Evolutionary conservation across 2,888 invertebrate genomes (phyloP).

Genomic region (Latrodectus hesperus): DNA sequence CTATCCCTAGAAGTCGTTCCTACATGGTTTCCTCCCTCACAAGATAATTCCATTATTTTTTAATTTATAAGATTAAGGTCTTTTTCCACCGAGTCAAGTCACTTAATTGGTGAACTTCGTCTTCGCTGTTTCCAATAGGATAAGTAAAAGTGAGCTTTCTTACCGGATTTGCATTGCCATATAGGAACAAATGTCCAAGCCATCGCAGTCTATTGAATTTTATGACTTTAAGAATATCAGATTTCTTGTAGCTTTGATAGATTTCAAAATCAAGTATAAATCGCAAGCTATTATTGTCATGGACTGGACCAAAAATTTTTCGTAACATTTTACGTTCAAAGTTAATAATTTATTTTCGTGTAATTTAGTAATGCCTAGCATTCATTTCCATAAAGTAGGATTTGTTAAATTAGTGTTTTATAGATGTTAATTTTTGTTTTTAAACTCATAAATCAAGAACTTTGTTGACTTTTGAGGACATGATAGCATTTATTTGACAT

Average conservation of each 20-base stretch:
- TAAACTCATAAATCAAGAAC: neutral
- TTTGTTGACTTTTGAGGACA: neutral
- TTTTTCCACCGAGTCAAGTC: too few species aligned
- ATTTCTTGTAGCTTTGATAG: neutral
- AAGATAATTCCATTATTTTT: too few species aligned
- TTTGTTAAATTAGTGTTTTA: neutral
- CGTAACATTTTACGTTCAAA: neutral
- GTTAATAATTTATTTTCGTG: neutral
- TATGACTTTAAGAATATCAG: neutral
- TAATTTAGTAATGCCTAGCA: neutral
- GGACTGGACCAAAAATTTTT: neutral
- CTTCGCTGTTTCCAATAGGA: neutral
- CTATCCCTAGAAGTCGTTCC: too few species aligned
- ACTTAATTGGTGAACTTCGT: too few species aligned
- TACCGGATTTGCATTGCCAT: neutral
- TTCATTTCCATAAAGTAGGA: neutral
- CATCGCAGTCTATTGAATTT: neutral
- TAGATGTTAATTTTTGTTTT: too few species aligned
- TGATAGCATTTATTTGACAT: too few species aligned
- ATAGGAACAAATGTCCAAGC: neutral
- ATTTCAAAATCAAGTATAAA: neutral
- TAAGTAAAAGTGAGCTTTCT: neutral
- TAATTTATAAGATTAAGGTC: too few species aligned
- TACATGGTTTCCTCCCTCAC: too few species aligned
- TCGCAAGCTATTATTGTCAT: neutral